A percentile compares a stretch with the other conserved stretches of the same genome.
phyloP scores from a whole-genome alignment of 2,113 vertebrate genomes.

The Gobius niger region DNA sequence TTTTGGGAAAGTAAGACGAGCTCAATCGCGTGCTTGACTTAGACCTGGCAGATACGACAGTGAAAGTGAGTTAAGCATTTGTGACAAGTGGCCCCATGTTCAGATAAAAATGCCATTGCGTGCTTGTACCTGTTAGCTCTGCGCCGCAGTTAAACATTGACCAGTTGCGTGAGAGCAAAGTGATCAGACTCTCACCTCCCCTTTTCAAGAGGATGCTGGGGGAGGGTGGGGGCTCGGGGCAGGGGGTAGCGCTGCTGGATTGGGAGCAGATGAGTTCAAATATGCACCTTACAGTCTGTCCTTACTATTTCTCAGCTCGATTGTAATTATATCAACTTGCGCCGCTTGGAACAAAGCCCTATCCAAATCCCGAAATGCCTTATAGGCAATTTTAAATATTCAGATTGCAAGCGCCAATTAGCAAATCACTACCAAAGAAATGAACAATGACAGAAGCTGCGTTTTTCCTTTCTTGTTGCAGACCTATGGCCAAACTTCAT shows the following conservation, averaged over 20 bases:
- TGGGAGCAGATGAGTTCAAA: constrained; percentile 52
- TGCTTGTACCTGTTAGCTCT: constrained; percentile 67
- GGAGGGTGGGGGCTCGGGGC: constrained; percentile 7
- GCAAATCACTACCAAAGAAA: no score
- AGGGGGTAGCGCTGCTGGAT: constrained; percentile 30
- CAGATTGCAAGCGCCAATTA: no score
- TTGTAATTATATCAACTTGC: no score
- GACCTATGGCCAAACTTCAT: no score
- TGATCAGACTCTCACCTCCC: constrained; percentile 64
- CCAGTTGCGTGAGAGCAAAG: constrained; percentile 78
- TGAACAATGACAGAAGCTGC: no score
- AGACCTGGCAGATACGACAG: background rate
- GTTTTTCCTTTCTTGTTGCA: no score
- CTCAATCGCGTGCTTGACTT: background rate
- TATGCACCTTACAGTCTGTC: background rate
- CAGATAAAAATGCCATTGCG: constrained; percentile 61
- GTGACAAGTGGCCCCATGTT: constrained; percentile 35
- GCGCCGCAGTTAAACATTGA: constrained; percentile 77
- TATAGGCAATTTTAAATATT: no score
- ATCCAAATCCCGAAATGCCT: no score
- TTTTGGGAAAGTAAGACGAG: background rate
- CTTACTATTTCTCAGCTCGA: background rate
- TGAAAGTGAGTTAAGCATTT: constrained; percentile 20
- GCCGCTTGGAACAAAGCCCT: no score
- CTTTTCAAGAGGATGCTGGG: constrained; percentile 62